Evolutionary conservation across 2,797 vertebrate species (phyloP).

Genomic region (Tauraco hartlaubi): DNA sequence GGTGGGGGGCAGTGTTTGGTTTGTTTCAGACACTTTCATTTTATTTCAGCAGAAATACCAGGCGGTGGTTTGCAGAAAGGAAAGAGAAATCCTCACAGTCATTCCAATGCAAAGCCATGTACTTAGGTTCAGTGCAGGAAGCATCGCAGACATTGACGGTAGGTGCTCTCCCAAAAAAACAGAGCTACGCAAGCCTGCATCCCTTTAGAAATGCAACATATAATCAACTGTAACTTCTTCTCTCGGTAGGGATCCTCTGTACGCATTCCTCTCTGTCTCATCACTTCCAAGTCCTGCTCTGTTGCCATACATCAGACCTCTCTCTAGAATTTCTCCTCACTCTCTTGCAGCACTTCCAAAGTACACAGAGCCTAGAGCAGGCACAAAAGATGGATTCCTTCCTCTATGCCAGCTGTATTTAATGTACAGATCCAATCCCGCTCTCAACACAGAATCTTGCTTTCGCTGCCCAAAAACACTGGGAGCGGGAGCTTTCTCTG

Average conservation of each 20-base stretch:
- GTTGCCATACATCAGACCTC: not conserved
- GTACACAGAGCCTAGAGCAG: not conserved
- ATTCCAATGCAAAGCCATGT: not conserved
- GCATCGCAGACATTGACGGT: not conserved
- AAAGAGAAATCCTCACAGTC: not conserved
- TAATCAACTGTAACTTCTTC: not conserved
- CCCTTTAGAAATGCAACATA: not conserved
- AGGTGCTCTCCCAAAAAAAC: not conserved
- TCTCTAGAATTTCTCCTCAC: not conserved
- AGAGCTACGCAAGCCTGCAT: not conserved
- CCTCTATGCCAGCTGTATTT: constrained; percentile 6
- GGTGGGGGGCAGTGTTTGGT: not conserved
- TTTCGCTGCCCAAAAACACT: not conserved
- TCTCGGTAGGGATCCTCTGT: not conserved
- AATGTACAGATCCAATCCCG: not conserved
- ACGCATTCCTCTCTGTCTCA: not conserved
- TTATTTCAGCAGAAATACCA: not conserved
- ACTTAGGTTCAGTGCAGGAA: not conserved
- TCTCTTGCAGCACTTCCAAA: not conserved
- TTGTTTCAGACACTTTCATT: constrained; percentile 13
- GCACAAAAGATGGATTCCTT: not conserved
- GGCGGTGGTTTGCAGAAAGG: not conserved
- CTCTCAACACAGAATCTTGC: not conserved
- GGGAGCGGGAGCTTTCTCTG: not conserved
- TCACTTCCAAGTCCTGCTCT: not conserved